Evolutionary conservation across 2,888 invertebrate species (phyloP), one percentile per base, ranked within the genome.

Genomic region (Theodoxus fluviatilis): DNA sequence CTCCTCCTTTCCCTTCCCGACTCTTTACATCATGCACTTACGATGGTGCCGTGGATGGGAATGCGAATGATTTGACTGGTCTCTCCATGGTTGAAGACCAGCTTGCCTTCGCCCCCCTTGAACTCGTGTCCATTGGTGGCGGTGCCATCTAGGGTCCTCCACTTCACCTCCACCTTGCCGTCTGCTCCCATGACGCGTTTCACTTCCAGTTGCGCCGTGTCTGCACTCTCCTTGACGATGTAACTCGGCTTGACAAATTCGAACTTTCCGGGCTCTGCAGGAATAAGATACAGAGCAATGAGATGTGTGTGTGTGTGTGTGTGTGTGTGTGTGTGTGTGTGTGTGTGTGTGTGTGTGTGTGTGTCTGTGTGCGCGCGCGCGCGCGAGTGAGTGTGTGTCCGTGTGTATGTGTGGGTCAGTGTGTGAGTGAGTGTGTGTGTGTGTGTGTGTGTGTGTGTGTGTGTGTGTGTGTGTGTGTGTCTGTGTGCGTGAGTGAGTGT

Each of bases 131-230:
- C 89, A 37, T 86, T 86, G 52, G 88, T 85, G 1, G 91, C 91
- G 9, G 90, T 88, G 70, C 90, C 88, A 79, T 91, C 91, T 71
- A 89, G 87, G 0, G 91, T 90, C 74, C 85, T 87, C 89, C 89
- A 91, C 61, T 85, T 84, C 2, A 90, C 88, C 4, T 86, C 78
- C 7, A 90, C 87, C 49, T 87, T 86, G 0, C 90, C 90, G 73
- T 90, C 90, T 1, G 90, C 89, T 4, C 90, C 90, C 75, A 89
- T 88, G 18, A 85, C 82, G 55, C 91, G 81, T 25, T 85, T 81
- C 0, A 91, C 88, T 31, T 88, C 87, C 67, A 91, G 80, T 57
- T 83, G 80, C 1, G 89, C 90, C 33, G 81, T 83, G 0, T 89
- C 89, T 31, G 87, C 87, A 72, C 89, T 90, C 80, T 90, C 90